phyloP scores from a whole-genome alignment of 2,797 vertebrate genomes.

The Sebastolobus alascanus region DNA sequence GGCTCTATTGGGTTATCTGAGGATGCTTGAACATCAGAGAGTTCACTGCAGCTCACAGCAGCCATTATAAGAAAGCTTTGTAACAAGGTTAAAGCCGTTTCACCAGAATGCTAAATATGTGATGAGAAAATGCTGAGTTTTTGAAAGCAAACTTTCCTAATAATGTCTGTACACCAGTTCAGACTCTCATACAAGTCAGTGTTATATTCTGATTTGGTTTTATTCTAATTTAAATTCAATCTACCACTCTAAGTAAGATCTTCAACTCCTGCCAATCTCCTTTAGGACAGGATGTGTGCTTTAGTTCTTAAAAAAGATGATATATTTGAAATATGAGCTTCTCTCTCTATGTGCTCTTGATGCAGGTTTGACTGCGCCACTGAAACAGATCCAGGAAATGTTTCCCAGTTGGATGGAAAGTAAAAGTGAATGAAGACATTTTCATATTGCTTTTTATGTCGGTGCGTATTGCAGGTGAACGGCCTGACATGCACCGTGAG shows the following conservation, averaged over 20 bases:
- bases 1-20: constrained; percentile 46
- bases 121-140: background rate
- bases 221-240: constrained; percentile 16
- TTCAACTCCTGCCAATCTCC: background rate
- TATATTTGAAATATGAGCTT: background rate
- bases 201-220: constrained; percentile 4
- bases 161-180: background rate
- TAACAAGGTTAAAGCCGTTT: constrained; percentile 37
- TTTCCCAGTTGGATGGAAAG: background rate
- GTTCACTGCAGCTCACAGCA: constrained; percentile 30
- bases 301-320: background rate
- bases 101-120: background rate
- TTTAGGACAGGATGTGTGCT: background rate
- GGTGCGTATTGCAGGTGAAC: constrained; percentile 13
- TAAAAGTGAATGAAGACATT: constrained; percentile 6
- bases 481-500: constrained; percentile 18
- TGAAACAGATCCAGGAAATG: constrained; percentile 21
- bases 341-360: background rate
- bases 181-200: background rate
- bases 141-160: background rate
- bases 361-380: background rate
- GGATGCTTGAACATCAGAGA: constrained; percentile 47
- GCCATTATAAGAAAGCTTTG: constrained; percentile 21
- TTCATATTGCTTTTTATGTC: constrained; percentile 7
- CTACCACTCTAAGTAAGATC: background rate